Evolutionary conservation across 2,888 invertebrate species (phyloP).

Genomic region (Cactoblastis cactorum): DNA sequence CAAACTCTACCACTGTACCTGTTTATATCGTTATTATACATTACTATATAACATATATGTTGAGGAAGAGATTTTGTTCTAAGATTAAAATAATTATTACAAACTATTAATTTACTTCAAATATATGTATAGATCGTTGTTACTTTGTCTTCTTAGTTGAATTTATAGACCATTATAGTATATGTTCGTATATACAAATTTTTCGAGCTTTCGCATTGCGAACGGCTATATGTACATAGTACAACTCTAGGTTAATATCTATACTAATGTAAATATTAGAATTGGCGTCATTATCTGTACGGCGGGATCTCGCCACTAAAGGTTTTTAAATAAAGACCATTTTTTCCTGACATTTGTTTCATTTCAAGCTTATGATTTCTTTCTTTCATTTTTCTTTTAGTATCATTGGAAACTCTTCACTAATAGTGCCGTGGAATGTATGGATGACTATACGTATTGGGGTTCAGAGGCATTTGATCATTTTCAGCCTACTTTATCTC

Average conservation of each 20-base stretch:
- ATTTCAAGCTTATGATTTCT: constrained; percentile 24
- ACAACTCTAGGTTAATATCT: constrained; percentile 14
- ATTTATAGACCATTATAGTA: constrained; percentile 11
- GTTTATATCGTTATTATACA: constrained; percentile 2
- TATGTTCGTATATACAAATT: constrained; percentile 4
- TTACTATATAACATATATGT: not conserved
- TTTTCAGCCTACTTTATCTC: too few species aligned
- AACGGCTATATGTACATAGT: constrained; percentile 10
- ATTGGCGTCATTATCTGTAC: constrained; percentile 56
- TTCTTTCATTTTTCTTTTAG: too few species aligned
- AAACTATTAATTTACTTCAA: constrained; percentile 5
- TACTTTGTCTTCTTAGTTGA: constrained; percentile 7
- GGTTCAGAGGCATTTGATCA: too few species aligned
- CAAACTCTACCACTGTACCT: not conserved
- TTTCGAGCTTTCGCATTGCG: not conserved
- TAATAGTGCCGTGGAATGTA: too few species aligned
- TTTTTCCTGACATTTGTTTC: constrained; percentile 49
- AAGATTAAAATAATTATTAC: constrained; percentile 1
- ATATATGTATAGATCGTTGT: constrained; percentile 4
- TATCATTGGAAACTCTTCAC: too few species aligned
- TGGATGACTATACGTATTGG: too few species aligned
- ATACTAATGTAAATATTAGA: constrained; percentile 54
- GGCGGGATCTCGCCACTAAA: constrained; percentile 43
- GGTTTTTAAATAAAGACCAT: constrained; percentile 67
- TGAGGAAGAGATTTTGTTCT: not conserved